Conservation (phyloP, 1,140 invertebrate species). For the Cheumatopsyche charites region DNA sequence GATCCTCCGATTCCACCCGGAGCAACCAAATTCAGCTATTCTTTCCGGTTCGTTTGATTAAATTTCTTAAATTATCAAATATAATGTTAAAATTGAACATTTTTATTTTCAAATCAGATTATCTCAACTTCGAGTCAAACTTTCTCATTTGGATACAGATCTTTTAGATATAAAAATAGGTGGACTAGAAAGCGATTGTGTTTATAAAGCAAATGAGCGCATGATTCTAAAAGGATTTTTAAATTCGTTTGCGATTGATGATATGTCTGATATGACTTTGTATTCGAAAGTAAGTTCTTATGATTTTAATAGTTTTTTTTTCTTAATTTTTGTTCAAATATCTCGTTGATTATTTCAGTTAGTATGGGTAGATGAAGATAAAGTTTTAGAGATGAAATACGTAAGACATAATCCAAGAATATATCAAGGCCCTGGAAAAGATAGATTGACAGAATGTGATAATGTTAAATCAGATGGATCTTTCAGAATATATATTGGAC, state of each 20-base stretch:
- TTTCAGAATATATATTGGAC: constrained; percentile 72
- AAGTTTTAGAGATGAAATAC: constrained; percentile 78
- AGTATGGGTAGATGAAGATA: constrained; percentile 75
- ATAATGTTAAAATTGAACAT: background rate
- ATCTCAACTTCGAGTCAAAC: constrained; percentile 65
- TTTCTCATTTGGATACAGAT: constrained; percentile 75
- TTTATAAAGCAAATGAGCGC: constrained; percentile 80
- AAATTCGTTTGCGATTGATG: constrained; percentile 71
- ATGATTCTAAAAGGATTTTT: constrained; percentile 75
- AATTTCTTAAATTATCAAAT: background rate
- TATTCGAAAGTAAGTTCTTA: constrained; percentile 72
- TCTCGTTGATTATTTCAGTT: constrained; percentile 57
- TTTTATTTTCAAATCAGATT: constrained; percentile 56
- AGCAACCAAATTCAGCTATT: constrained; percentile 80
- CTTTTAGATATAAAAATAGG: constrained; percentile 69
- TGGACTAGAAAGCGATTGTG: constrained; percentile 75
- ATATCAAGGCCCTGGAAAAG: constrained; percentile 59
- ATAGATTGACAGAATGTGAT: constrained; percentile 53
- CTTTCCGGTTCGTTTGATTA: constrained; percentile 57
- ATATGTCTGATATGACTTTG: constrained; percentile 75
- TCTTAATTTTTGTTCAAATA: background rate
- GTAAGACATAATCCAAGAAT: constrained; percentile 70
- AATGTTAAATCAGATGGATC: constrained; percentile 71
- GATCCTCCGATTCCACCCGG: constrained; percentile 76
- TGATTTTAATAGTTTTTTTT: constrained; percentile 1